phyloP scores from a whole-genome alignment of 2,113 vertebrate genomes.

The Excalfactoria chinensis region DNA sequence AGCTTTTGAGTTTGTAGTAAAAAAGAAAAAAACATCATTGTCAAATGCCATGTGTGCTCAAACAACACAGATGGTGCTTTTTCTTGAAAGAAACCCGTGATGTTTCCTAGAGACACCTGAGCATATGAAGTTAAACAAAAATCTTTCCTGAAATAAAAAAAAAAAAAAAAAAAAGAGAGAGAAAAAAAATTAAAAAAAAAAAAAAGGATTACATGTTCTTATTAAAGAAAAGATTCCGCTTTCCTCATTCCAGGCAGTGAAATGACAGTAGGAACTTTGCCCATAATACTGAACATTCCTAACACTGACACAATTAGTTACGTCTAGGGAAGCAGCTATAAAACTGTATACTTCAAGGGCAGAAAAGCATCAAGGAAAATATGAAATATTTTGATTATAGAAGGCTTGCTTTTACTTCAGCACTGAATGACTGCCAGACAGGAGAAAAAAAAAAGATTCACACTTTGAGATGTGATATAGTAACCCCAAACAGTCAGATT shows the following conservation, averaged over 20 bases:
- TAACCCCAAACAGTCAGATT: not conserved
- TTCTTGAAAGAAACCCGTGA: not conserved
- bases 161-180: not conserved
- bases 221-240: not conserved
- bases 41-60: not conserved
- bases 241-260: not conserved
- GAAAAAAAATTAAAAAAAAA: too few relatives aligned
- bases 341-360: not conserved
- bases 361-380: not conserved
- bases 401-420: conserved; percentile 27
- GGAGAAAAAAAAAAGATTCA: not conserved
- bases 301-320: not conserved
- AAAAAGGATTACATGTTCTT: not conserved
- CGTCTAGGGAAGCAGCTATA: not conserved
- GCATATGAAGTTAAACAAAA: conserved; percentile 30
- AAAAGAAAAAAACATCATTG: not conserved
- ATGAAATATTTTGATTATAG: not conserved
- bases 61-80: not conserved
- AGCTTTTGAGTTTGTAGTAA: not conserved
- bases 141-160: not conserved
- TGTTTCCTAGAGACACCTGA: not conserved
- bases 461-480: conserved; percentile 24
- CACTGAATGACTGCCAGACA: not conserved
- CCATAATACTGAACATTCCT: not conserved
- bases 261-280: not conserved